Base-by-base conservation (phyloP, 2,797 vertebrate species). In the Channa striata region DNA sequence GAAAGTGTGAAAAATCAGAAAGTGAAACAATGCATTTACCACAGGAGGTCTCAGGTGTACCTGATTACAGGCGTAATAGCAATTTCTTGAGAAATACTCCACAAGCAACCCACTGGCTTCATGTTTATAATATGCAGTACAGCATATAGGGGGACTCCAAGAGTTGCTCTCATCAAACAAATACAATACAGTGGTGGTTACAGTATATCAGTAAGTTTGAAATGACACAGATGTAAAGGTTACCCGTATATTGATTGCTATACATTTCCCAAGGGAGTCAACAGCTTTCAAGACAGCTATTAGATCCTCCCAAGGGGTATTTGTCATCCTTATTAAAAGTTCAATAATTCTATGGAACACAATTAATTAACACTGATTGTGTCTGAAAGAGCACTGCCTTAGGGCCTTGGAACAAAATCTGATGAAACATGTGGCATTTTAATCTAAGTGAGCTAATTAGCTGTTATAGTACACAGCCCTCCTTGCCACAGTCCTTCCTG, bases 281-380 rank as follows among this genome's bases (percentile, higher is more conserved):
- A 64, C 52, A 54, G 71, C 74, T 64, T 74, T 67, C 19, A 57
- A 57, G 34, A 62, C 51, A 49, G 61, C 68, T 59, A 8, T 50
- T 10, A 66, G 56, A 56, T 67, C 21, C 51, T 78, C 79, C 85
- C 53, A 71, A 7, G 30, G 59, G 71, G 37, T 84, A 80, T 94
- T 94, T 95, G 84, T 93, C 90, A 89, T 92, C 86, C 89, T 90
- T 93, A 93, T 91, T 94, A 94, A 95, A 93, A 82, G 80, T 91
- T 91, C 87, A 90, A 84, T 93, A 93, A 90, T 85, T 88, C 59
- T 60, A 81, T 74, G 59, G 60, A 65, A 69, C 74, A 78, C 86
- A 90, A 93, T 92, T 96, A 89, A 97, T 96, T 95, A 95, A 93
- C 93, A 88, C 78, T 90, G 85, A 84, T 94, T 91, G 91, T 91